These are phyloP conservation scores for Callosobruchus maculatus DNA, from an alignment of 2,888 invertebrate species.

Conservation along the genomic window DNA sequence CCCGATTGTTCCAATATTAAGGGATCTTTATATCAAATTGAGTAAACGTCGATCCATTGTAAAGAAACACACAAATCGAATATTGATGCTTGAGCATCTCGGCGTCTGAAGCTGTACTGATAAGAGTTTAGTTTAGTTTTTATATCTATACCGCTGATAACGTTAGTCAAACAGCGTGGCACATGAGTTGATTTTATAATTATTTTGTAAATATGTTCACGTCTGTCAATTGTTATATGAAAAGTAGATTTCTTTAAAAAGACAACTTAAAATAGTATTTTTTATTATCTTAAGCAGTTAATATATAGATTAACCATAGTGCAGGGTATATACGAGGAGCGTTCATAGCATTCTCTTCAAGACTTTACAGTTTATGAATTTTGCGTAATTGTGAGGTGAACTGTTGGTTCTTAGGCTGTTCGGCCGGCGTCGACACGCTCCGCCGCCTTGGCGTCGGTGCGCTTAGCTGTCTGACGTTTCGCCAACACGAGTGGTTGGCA, in stretches of 20 bases:
- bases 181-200: not conserved
- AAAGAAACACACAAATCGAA: not conserved
- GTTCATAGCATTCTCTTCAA: no score
- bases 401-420: no score
- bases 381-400: no score
- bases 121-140: not conserved
- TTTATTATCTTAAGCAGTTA: not conserved
- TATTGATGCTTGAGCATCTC: not conserved
- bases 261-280: not conserved
- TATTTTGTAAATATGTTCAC: not conserved
- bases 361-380: no score
- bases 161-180: not conserved
- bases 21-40: not conserved
- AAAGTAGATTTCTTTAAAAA: not conserved
- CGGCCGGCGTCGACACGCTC: no score
- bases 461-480: no score
- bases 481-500: no score
- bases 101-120: not conserved
- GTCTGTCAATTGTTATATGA: not conserved
- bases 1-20: not conserved
- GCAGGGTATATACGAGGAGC: no score
- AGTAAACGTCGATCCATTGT: not conserved
- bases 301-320: not conserved
- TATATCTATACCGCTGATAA: not conserved
- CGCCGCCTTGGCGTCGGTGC: no score